Evolutionary conservation across 2,113 vertebrate species (phyloP).

Genomic region (Paratilapia polleni): DNA sequence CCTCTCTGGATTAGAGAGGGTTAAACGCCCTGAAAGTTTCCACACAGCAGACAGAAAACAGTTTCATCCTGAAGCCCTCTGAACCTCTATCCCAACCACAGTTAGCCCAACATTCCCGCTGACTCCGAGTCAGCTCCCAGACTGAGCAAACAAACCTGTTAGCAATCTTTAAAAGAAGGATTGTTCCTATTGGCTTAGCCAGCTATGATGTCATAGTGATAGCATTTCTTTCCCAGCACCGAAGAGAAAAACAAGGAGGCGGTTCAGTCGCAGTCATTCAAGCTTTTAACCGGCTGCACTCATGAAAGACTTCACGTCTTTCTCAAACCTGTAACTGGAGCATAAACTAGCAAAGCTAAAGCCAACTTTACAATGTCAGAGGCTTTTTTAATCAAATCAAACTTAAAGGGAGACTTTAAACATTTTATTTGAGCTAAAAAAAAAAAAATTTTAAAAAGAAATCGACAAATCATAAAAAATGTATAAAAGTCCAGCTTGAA

Average conservation of each 20-base stretch:
- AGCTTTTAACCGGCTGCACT: neutral
- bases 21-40: neutral
- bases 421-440: neutral
- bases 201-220: constrained; percentile 56
- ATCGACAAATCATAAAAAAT: neutral
- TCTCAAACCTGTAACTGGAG: neutral
- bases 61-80: neutral
- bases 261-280: neutral
- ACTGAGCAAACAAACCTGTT: neutral
- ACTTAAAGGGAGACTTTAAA: neutral
- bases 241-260: neutral
- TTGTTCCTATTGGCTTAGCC: constrained; percentile 56
- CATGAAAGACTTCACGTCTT: neutral
- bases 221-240: constrained; percentile 26
- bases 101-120: constrained; percentile 40
- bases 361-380: neutral
- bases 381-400: neutral
- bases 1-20: neutral
- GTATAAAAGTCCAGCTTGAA: neutral
- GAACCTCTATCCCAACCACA: neutral
- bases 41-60: neutral
- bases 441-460: too few relatives aligned
- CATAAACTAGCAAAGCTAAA: too few relatives aligned
- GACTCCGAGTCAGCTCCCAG: neutral
- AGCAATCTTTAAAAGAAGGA: neutral